These are phyloP conservation scores for Xyrauchen texanus DNA, from an alignment of 2,113 vertebrate species.

Conservation along the genomic window DNA sequence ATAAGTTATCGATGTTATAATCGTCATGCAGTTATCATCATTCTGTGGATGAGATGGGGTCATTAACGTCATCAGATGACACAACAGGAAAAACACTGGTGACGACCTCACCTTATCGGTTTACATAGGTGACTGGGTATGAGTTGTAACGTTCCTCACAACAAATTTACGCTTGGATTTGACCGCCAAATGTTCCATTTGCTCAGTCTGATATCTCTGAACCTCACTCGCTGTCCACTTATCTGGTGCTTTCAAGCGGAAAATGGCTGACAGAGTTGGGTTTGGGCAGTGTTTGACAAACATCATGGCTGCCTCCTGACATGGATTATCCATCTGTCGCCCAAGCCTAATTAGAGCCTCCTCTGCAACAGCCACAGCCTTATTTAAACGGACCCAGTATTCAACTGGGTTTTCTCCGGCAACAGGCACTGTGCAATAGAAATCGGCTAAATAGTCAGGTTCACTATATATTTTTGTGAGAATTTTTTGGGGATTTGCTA, in stretches of 20 bases:
- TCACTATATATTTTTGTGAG: no score
- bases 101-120: no score
- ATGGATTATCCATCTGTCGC: background rate
- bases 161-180: no score
- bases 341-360: background rate
- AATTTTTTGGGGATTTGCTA: no score
- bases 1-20: no score
- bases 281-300: slow-evolving; percentile 10
- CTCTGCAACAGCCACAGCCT: background rate
- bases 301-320: slow-evolving; percentile 22
- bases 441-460: slow-evolving; percentile 6
- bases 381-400: background rate
- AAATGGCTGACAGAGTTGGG: background rate
- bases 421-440: background rate
- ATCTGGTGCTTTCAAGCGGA: slow-evolving; percentile 13
- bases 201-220: background rate
- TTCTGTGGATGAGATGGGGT: background rate
- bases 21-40: background rate
- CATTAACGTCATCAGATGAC: background rate
- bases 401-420: background rate
- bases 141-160: background rate
- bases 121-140: background rate
- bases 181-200: background rate
- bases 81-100: background rate
- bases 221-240: background rate